Conservation (phyloP, 2,888 invertebrate species). For the Rotaria magnacalcarata region DNA sequence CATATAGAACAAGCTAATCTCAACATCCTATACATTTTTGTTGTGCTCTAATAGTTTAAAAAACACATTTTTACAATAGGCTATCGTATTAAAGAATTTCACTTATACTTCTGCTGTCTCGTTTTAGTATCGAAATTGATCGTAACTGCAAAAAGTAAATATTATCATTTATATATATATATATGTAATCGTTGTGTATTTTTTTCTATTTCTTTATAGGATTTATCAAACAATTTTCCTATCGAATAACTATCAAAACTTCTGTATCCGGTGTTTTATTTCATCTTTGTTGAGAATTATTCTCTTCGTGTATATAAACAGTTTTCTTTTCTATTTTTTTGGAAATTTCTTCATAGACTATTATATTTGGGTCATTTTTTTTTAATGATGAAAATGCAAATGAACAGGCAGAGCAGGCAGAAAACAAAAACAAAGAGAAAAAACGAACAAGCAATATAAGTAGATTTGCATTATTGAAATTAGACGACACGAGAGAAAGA, state of each 20-base stretch:
- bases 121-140: not conserved
- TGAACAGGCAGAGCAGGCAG: conserved; percentile 13
- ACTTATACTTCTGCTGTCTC: not conserved
- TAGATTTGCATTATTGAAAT: not conserved
- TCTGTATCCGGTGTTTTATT: too few relatives aligned
- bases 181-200: too few relatives aligned
- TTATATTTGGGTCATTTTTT: not conserved
- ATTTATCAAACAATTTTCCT: too few relatives aligned
- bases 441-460: not conserved
- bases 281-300: not conserved
- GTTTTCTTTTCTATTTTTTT: not conserved
- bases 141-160: too few relatives aligned
- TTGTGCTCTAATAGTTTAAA: too few relatives aligned
- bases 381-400: conserved; percentile 14
- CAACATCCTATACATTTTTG: too few relatives aligned
- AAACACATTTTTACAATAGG: too few relatives aligned
- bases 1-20: too few relatives aligned
- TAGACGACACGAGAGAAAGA: not conserved
- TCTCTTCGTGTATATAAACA: not conserved
- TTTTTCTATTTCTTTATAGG: too few relatives aligned
- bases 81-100: too few relatives aligned
- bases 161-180: too few relatives aligned
- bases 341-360: not conserved
- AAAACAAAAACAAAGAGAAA: not conserved
- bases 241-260: too few relatives aligned